Evolutionary conservation across 2,113 vertebrate species (phyloP).

Genomic region (Chaetops frenatus): DNA sequence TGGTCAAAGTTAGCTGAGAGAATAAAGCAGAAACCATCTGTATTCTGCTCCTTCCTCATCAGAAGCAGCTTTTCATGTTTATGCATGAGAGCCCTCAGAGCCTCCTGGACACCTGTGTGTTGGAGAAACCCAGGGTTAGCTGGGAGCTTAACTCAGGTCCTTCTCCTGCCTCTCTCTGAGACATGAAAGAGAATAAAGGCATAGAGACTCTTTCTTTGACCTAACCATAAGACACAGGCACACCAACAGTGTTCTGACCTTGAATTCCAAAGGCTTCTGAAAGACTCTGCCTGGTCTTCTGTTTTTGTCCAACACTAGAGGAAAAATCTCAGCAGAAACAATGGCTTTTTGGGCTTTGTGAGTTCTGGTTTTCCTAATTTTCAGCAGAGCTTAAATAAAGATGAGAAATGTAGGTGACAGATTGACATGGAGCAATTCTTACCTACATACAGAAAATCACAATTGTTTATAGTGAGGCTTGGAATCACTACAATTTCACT

Average conservation of each 20-base stretch:
- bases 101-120: no score
- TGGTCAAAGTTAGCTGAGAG: background rate
- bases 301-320: background rate
- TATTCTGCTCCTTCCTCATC: background rate
- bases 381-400: background rate
- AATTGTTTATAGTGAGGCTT: background rate
- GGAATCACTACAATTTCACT: background rate
- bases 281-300: background rate
- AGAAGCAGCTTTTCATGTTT: background rate
- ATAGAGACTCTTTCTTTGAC: background rate
- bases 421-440: background rate
- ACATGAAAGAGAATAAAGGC: background rate
- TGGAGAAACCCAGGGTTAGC: background rate
- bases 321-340: background rate
- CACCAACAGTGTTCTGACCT: background rate
- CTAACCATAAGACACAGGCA: background rate
- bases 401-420: background rate
- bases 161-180: background rate
- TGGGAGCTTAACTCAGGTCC: background rate
- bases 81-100: background rate
- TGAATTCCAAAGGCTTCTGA: background rate
- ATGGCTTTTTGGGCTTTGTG: fast-evolving
- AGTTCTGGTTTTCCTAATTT: background rate
- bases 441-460: background rate
- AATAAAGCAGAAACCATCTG: background rate